Evolutionary conservation across 2,113 vertebrate genomes (phyloP).

Genomic region (Lucifuga dentata): DNA sequence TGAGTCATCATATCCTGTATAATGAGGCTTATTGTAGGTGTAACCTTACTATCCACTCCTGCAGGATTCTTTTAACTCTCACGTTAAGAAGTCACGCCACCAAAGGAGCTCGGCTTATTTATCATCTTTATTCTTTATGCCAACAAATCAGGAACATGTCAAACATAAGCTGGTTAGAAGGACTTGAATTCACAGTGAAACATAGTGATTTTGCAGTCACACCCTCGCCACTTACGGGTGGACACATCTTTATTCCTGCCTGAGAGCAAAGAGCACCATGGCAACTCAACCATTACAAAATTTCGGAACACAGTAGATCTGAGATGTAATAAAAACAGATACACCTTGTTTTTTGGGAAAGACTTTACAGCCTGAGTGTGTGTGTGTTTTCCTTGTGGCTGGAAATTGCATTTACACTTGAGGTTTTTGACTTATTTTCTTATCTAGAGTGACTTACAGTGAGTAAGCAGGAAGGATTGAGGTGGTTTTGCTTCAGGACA

Average conservation of each 20-base stretch:
- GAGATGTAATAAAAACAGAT: slow-evolving; percentile 30
- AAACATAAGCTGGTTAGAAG: background rate
- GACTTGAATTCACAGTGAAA: slow-evolving; percentile 1
- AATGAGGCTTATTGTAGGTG: too few species aligned
- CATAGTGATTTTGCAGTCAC: slow-evolving; percentile 30
- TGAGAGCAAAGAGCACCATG: background rate
- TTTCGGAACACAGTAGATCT: slow-evolving; percentile 8
- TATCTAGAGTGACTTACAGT: background rate
- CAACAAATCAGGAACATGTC: slow-evolving; percentile 18
- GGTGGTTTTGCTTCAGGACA: slow-evolving; percentile 16
- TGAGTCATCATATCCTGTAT: background rate
- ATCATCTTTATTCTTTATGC: background rate
- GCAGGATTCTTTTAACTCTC: too few species aligned
- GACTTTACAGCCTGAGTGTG: background rate
- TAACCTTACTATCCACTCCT: too few species aligned
- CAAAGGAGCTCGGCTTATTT: too few species aligned
- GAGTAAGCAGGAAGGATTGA: slow-evolving; percentile 21
- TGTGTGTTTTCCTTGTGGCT: too few species aligned
- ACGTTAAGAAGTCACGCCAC: too few species aligned
- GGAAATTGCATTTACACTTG: too few species aligned
- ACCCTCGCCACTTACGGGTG: slow-evolving; percentile 22
- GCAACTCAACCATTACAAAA: background rate
- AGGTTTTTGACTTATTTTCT: background rate
- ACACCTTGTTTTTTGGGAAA: background rate
- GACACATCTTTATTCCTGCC: slow-evolving; percentile 9